Base-by-base conservation (phyloP, 1,140 invertebrate species). In the Drosophila serrata region DNA sequence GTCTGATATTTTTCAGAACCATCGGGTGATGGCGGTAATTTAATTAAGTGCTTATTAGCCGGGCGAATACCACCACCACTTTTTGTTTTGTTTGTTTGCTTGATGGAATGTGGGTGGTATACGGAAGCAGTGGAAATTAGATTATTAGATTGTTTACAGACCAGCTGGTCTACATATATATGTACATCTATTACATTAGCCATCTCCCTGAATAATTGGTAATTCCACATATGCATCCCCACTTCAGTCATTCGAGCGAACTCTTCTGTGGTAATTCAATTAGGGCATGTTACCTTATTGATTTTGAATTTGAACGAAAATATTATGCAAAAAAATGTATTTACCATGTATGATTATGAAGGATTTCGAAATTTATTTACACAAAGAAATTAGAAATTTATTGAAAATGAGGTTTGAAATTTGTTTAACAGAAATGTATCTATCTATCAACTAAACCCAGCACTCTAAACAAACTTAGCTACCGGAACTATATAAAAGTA, bases 1-100 rank as follows among this genome's bases (percentile, higher is more conserved):
- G 61, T 57, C 29, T 49, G 37, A 57, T 51, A 65, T 70, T 65
- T 77, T 46, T 24, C 33, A 42, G 43, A 27, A 13, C 43, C 48
- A 64, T 40, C 74, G 67, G 64, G 53, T 70, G 60, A 49, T 56
- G 77, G 53, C 39, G 13, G 35, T 80, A 81, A 84, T 88, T 90
- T 70, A 87, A 88, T 88, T 69, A 82, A 77, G 80, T 77, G 67
- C 82, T 87, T 79, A 87, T 88, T 87, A 88, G 82, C 73, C 79
- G 24, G 17, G n/a, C 60, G 43, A 51, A 60, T 35, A 27, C 31
- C 29, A 15, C 45, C 49, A 17, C 27, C 35, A 15, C 13, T 39
- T 39, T 8, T n/a, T n/a, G n/a, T n/a, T 27, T 42, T 58, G 49
- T 48, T 48, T 42, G 68, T 72, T 72, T 65, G 22, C 61, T 70